phyloP scores from a whole-genome alignment of 2,113 vertebrate species.

The Puma concolor region DNA sequence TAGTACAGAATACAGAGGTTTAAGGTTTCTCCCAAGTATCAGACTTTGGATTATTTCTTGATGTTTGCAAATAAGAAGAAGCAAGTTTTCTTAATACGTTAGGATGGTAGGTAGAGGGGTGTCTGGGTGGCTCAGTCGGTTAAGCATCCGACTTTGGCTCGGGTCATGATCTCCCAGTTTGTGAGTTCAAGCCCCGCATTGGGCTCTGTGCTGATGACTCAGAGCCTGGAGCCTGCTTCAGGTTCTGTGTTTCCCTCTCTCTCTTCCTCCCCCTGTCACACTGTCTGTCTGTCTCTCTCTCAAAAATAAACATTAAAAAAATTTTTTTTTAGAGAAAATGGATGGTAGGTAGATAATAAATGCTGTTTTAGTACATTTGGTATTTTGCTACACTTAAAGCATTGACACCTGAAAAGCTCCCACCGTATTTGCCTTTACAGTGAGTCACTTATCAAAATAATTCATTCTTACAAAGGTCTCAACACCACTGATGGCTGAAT shows the following conservation, averaged over 20 bases:
- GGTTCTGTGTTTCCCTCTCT: too few species aligned
- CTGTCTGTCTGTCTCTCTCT: too few species aligned
- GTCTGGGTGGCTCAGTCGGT: too few species aligned
- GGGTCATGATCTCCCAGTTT: too few species aligned
- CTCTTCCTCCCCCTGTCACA: too few species aligned
- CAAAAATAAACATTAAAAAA: too few species aligned
- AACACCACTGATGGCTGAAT: neutral
- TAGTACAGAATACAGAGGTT: neutral
- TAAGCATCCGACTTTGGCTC: too few species aligned
- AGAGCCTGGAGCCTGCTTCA: too few species aligned
- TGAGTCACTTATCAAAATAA: neutral
- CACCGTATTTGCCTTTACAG: neutral
- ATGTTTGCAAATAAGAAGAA: neutral
- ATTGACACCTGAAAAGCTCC: neutral
- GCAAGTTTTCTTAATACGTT: neutral
- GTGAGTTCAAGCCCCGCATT: too few species aligned
- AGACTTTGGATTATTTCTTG: constrained; percentile 25
- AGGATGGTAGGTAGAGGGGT: neutral
- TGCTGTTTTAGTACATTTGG: neutral
- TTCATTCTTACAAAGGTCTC: neutral
- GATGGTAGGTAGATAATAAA: neutral
- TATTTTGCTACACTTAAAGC: neutral
- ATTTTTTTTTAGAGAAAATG: too few species aligned
- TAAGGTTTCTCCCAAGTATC: neutral
- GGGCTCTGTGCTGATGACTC: too few species aligned